These are phyloP conservation scores for Brachionus sp. DNA, from an alignment of 1,140 invertebrate genomes.

Conservation along the genomic window DNA sequence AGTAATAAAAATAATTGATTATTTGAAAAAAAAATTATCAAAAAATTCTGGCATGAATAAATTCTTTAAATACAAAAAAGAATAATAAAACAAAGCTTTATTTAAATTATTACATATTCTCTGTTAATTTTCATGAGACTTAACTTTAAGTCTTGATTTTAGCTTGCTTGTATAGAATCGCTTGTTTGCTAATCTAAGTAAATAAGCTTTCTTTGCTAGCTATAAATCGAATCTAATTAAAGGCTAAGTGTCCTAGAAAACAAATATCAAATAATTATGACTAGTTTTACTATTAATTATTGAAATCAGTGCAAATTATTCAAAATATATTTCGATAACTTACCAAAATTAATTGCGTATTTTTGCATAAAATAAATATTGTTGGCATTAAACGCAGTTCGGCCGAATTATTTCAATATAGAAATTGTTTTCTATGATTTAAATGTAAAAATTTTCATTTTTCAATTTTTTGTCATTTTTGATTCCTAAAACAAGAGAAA, in stretches of 20 bases:
- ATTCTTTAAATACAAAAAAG: no score
- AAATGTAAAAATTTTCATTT: not conserved
- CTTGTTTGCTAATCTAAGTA: not conserved
- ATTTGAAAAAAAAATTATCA: no score
- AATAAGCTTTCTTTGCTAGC: not conserved
- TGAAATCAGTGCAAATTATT: not conserved
- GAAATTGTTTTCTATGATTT: not conserved
- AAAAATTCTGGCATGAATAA: no score
- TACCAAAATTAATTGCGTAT: not conserved
- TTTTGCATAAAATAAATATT: not conserved
- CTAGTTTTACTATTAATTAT: not conserved
- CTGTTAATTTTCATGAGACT: not conserved
- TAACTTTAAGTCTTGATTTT: constrained; percentile 4
- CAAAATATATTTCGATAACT: not conserved
- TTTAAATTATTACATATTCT: not conserved
- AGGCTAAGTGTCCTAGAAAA: constrained; percentile 20
- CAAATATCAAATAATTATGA: constrained; percentile 22
- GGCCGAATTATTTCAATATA: not conserved
- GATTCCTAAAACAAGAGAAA: no score
- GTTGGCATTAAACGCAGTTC: not conserved
- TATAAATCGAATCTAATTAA: not conserved
- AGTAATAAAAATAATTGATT: no score
- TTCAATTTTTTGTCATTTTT: no score
- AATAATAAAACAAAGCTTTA: not conserved
- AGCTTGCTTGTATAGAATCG: not conserved